Base-by-base conservation (phyloP, 1,140 invertebrate genomes). In the Euschistus heros region DNA sequence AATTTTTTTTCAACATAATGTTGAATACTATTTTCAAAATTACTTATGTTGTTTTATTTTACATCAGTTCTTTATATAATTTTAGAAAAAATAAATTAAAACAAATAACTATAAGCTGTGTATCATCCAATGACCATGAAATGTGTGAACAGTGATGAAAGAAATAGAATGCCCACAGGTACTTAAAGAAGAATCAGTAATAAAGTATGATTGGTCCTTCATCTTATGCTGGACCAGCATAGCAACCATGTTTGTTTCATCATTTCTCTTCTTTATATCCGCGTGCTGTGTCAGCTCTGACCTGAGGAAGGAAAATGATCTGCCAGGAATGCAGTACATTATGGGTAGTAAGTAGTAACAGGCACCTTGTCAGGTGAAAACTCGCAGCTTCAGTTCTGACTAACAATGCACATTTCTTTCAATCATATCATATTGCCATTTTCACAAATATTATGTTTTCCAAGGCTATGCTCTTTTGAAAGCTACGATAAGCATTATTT, bases 191-290 rank as follows among this genome's bases (percentile, higher is more conserved):
- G 83, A 86, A 77, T 77, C 84, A 37, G 79, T 80, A 64, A 81
- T 85, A 65, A 81, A 79, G 77, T 86, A 87, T 78, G 88, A 89
- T 71, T 91, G 88, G 88, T 91, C 88, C 67, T 91, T 89, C 80
- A 85, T 89, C 70, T 78, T 91, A 62, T 86, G 86, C 66, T 91
- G 89, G 89, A 77, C 89, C 69, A 85, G 88, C 62, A 86, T 91
- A 50, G 86, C 82, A 44, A 85, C 85, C 67, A 84, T 82, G 71
- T 81, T 91, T 70, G 81, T 82, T 57, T 85, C 87, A 50, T 86
- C 88, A 69, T 80, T 88, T 66, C 75, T 91, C 68, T 90, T 91
- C 79, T 83, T 90, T 76, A 85, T 85, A 69, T 86, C 87, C 20
- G 86, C 88, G 65, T 84, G 84, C 74, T 91, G 88, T 75, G 79